phyloP scores from a whole-genome alignment of 2,113 vertebrate genomes.

The Ptilorrhoa leucosticta region DNA sequence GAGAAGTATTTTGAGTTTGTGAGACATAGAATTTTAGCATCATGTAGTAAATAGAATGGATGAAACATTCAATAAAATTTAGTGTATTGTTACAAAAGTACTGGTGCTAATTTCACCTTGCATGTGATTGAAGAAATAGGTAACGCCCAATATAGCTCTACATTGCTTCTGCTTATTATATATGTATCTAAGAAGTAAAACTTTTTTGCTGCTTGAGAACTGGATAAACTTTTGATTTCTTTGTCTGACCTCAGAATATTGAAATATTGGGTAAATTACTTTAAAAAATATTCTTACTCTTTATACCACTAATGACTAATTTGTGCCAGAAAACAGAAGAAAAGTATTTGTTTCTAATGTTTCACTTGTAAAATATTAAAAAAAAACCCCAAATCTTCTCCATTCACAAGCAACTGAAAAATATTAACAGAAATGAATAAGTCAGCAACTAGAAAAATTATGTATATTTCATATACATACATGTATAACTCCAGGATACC shows the following conservation, averaged over 20 bases:
- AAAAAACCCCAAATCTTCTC: rapidly evolving
- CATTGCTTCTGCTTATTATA: not conserved
- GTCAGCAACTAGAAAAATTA: not conserved
- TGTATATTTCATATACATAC: not conserved
- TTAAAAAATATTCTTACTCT: not conserved
- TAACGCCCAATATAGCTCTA: not conserved
- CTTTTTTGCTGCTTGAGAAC: not conserved
- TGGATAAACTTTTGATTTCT: not conserved
- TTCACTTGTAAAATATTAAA: not conserved
- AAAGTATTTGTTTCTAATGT: not conserved
- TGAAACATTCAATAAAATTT: not conserved
- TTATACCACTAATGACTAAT: not conserved
- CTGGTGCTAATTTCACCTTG: not conserved
- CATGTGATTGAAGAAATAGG: not conserved
- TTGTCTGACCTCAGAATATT: not conserved
- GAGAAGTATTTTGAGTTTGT: not conserved
- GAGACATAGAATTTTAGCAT: not conserved
- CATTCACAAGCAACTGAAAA: not conserved
- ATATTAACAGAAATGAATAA: not conserved
- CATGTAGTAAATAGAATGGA: not conserved
- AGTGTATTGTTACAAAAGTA: not conserved
- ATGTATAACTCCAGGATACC: not conserved
- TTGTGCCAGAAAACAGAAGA: not conserved
- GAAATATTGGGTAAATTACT: not conserved
- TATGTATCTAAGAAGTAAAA: not conserved